Evolutionary conservation across 1,140 invertebrate species (phyloP).

Genomic region (Brachionus sp.): DNA sequence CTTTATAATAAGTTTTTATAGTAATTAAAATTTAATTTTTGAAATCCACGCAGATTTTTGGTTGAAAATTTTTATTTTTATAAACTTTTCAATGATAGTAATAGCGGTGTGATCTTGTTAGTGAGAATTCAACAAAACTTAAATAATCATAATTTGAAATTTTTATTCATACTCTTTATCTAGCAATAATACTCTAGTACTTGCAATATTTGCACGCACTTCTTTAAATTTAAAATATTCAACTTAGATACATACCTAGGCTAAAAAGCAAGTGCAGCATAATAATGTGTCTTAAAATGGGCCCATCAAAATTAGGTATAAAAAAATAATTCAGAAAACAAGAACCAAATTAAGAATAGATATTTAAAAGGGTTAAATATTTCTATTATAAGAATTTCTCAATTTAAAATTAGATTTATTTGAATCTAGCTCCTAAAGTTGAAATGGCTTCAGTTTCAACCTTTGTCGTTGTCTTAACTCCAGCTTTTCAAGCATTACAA

Average conservation of each 20-base stretch:
- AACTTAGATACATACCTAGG: background rate
- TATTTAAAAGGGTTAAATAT: no score
- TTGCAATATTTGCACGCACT: slow-evolving; percentile 14
- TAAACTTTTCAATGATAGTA: background rate
- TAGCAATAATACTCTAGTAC: background rate
- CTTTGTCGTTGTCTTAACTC: no score
- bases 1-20: background rate
- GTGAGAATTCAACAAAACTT: background rate
- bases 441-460: no score
- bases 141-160: slow-evolving; percentile 37
- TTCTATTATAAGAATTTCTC: background rate
- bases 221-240: background rate
- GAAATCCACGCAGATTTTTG: slow-evolving; percentile 22
- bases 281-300: background rate
- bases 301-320: background rate
- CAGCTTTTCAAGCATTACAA: no score
- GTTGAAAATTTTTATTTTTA: background rate
- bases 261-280: background rate
- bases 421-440: no score
- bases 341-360: no score
- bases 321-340: background rate
- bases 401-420: no score
- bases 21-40: background rate
- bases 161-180: background rate
- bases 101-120: background rate